phyloP scores from a whole-genome alignment of 2,797 vertebrate genomes.

The Notolabrus celidotus region DNA sequence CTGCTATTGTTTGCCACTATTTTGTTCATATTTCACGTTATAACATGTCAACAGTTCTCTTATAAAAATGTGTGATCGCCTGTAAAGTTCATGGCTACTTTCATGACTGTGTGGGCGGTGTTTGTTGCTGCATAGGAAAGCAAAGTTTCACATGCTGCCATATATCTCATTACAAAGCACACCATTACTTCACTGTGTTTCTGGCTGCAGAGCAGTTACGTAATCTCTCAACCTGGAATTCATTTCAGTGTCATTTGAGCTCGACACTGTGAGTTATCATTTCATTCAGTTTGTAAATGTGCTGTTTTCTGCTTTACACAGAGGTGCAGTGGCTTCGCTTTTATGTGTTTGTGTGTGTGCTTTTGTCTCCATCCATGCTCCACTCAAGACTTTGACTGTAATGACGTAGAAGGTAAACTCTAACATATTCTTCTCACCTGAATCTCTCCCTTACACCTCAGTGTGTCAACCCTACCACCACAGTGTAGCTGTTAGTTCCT shows the following conservation, averaged over 20 bases:
- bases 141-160: slow-evolving; percentile 25
- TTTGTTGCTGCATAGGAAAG: slow-evolving; percentile 31
- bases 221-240: slow-evolving; percentile 49
- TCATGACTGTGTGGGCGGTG: slow-evolving; percentile 31
- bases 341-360: slow-evolving; percentile 78
- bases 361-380: slow-evolving; percentile 89
- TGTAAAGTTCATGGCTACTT: slow-evolving; percentile 28
- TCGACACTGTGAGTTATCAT: slow-evolving; percentile 53
- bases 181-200: slow-evolving; percentile 38
- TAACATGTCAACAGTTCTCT: slow-evolving; percentile 13
- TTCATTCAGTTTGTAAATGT: slow-evolving; percentile 64
- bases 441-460: slow-evolving; percentile 57
- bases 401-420: slow-evolving; percentile 88
- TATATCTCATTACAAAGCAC: slow-evolving; percentile 22
- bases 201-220: slow-evolving; percentile 46
- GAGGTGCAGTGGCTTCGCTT: slow-evolving; percentile 61
- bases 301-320: slow-evolving; percentile 60
- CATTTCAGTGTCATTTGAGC: slow-evolving; percentile 51
- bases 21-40: slow-evolving; percentile 26
- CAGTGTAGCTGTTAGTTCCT: slow-evolving; percentile 46
- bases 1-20: slow-evolving; percentile 8
- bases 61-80: slow-evolving; percentile 12
- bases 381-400: slow-evolving; percentile 88
- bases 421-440: slow-evolving; percentile 70
- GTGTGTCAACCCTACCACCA: slow-evolving; percentile 59